Evolutionary conservation across 1,140 invertebrate species (phyloP).

Genomic region (Phocides pigmalion): DNA sequence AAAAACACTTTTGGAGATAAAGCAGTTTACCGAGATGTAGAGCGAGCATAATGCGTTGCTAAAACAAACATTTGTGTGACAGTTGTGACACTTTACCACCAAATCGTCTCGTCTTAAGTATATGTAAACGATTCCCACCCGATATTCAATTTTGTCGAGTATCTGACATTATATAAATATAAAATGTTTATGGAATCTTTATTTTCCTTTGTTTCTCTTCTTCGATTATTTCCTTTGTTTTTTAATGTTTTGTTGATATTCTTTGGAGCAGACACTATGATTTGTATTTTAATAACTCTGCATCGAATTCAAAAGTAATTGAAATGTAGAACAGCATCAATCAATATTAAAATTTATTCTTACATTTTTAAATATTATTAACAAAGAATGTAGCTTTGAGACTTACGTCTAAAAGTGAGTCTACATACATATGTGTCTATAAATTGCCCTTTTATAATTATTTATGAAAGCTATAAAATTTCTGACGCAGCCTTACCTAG

Average conservation of each 20-base stretch:
- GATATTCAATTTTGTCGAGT: background rate
- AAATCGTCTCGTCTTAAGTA: background rate
- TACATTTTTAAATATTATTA: background rate
- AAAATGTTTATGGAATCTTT: slow-evolving; percentile 14
- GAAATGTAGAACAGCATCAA: background rate
- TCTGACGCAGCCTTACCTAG: too few species aligned
- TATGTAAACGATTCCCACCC: background rate
- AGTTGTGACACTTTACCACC: background rate
- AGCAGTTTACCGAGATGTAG: background rate
- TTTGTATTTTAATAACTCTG: slow-evolving; percentile 16
- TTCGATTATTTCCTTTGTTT: slow-evolving; percentile 9
- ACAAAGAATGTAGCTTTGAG: background rate
- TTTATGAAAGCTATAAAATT: too few species aligned
- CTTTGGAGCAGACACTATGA: slow-evolving; percentile 1
- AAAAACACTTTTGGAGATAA: background rate
- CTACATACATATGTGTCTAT: too few species aligned
- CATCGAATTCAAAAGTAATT: background rate
- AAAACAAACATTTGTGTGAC: slow-evolving; percentile 4
- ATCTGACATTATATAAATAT: background rate
- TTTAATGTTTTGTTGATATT: slow-evolving; percentile 11
- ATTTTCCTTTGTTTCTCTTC: slow-evolving; percentile 5
- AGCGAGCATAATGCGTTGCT: background rate
- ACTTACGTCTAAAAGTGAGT: too few species aligned
- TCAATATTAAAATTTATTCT: background rate
- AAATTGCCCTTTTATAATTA: too few species aligned